Base-by-base conservation (phyloP, 1,140 invertebrate species). In the Tetragonula clypearis region DNA sequence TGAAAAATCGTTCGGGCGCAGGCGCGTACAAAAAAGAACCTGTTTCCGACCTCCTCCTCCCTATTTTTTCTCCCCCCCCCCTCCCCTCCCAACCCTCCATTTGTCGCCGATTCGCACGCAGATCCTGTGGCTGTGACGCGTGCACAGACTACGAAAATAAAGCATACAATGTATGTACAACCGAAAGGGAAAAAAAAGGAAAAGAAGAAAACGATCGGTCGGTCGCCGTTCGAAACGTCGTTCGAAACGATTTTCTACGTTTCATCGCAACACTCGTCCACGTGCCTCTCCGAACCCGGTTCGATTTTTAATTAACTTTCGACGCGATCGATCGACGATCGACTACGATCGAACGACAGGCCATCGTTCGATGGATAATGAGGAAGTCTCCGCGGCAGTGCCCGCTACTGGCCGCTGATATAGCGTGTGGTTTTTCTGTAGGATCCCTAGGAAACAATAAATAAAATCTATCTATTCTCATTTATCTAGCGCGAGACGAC, bases 381-480 rank as follows among this genome's bases (percentile, higher is more conserved):
- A 92, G 86, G 78, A 92, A 92, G 90, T 89, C 78, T 86, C 75
- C 77, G 90, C 89, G 90, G 88, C 91, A 93, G 92, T 92, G 89
- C 89, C 92, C 91, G 91, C 92, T 93, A 93, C 92, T 93, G 92
- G 91, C 91, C 93, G 93, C 91, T 89, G 87, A 62, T 90, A 86
- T 75, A 73, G 66, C 78, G 62, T 75, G 78, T 78, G 49, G 49
- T 65, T 11, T 62, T 76, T 15, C 53, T 79, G 79, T 86, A 66
- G 78, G 80, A 89, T 93, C 90, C 85, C 90, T 92, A 91, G 89
- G 88, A 93, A 94, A 94, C 92, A 94, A 95, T 94, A 94, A 95
- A 94, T 95, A 94, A 94, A 94, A 93, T 94, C 92, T 93, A 94
- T 93, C 93, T 93, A 94, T 92, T 91, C 86, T 93, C 88, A 90